Evolutionary conservation across 1,140 invertebrate genomes (phyloP).

Genomic region (Branchinecta lindahli): DNA sequence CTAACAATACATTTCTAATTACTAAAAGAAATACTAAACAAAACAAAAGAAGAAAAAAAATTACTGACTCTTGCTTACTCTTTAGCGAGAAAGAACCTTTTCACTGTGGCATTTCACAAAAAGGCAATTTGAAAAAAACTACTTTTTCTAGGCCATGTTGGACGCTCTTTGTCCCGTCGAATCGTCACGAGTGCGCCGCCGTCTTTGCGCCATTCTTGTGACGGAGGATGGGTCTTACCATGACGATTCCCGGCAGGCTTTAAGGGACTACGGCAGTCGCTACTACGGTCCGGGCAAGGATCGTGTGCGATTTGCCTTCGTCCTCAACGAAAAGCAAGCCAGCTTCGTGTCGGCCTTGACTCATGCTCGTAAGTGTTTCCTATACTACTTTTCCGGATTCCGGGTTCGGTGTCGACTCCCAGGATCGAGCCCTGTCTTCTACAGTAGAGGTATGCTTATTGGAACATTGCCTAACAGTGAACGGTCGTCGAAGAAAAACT

Average conservation of each 20-base stretch:
- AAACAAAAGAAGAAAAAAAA: too few relatives aligned
- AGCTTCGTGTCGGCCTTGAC: slow-evolving; percentile 60
- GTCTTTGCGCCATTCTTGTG: slow-evolving; percentile 71
- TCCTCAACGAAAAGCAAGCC: slow-evolving; percentile 64
- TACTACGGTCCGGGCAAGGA: slow-evolving; percentile 34
- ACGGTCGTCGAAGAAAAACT: too few relatives aligned
- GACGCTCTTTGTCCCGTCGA: slow-evolving; percentile 77
- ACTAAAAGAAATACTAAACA: too few relatives aligned
- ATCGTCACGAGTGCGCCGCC: slow-evolving; percentile 58
- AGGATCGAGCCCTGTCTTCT: slow-evolving; percentile 19
- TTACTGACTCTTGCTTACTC: too few relatives aligned
- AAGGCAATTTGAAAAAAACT: neutral
- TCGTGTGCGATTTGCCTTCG: slow-evolving; percentile 56
- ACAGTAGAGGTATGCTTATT: too few relatives aligned
- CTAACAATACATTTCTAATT: too few relatives aligned
- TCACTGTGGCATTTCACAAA: too few relatives aligned
- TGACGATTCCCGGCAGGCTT: slow-evolving; percentile 30
- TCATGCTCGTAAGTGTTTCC: slow-evolving; percentile 27
- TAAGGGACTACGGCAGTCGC: slow-evolving; percentile 31
- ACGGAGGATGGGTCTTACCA: slow-evolving; percentile 42
- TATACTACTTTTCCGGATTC: slow-evolving; percentile 6
- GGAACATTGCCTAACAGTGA: too few relatives aligned
- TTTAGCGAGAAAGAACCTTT: too few relatives aligned
- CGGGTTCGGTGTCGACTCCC: neutral
- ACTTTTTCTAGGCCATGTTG: slow-evolving; percentile 42